These are phyloP conservation scores for Lepidurus apus DNA, from an alignment of 1,140 invertebrate species.

Conservation along the genomic window DNA sequence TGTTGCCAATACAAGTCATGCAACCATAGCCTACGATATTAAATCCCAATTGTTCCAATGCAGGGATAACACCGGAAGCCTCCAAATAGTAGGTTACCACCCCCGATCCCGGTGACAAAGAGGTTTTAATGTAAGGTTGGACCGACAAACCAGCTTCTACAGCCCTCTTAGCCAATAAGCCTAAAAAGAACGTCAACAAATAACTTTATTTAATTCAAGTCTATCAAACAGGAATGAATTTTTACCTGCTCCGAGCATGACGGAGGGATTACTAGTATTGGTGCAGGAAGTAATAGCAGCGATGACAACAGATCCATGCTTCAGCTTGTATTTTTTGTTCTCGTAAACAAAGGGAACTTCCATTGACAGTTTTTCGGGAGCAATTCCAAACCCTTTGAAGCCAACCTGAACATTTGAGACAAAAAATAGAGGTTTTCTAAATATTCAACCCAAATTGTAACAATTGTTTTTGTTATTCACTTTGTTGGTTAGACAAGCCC, in stretches of 20 bases:
- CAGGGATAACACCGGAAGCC: constrained; percentile 80
- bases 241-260: constrained; percentile 87
- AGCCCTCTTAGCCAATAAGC: constrained; percentile 89
- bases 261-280: constrained; percentile 95
- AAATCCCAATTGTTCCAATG: constrained; percentile 83
- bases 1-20: constrained; percentile 99
- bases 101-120: constrained; percentile 90
- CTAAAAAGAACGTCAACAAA: not conserved
- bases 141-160: constrained; percentile 84
- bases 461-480: constrained; percentile 49
- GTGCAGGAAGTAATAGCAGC: constrained; percentile 97
- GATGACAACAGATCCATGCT: constrained; percentile 91
- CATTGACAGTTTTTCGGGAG: constrained; percentile 57
- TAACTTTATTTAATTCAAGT: not conserved
- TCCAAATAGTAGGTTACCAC: constrained; percentile 95
- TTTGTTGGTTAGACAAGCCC: constrained; percentile 79
- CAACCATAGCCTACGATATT: constrained; percentile 85
- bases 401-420: constrained; percentile 58
- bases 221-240: constrained; percentile 27
- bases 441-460: not conserved
- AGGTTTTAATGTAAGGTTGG: constrained; percentile 91
- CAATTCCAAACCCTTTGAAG: constrained; percentile 90
- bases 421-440: not conserved
- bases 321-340: constrained; percentile 72
- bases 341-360: constrained; percentile 72